Percentiles rank a stretch among this genome's conserved stretches.
phyloP scores from a whole-genome alignment of 2,888 invertebrate species.

The Sarcophaga carnaria region DNA sequence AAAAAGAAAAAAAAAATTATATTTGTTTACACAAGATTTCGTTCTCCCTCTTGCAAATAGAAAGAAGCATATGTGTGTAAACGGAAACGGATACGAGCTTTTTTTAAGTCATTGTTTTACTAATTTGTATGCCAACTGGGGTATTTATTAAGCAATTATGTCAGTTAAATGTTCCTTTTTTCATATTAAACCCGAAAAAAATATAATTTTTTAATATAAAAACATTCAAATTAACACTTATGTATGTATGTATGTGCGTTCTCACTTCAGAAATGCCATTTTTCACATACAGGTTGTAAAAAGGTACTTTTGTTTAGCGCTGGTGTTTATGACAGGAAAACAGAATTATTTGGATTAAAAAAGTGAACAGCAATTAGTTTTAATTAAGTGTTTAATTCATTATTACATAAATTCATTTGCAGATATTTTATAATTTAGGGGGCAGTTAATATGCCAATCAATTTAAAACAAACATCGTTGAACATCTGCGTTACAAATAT shows the following conservation, averaged over 20 bases:
- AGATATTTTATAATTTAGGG: not conserved
- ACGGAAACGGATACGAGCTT: constrained; percentile 18
- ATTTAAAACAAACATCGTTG: not conserved
- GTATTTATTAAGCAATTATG: constrained; percentile 68
- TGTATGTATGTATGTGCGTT: not conserved
- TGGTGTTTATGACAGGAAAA: constrained; percentile 32
- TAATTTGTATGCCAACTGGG: constrained; percentile 46
- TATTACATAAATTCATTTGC: not conserved
- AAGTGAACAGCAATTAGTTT: constrained; percentile 34
- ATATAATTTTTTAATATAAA: not conserved
- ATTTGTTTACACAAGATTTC: not conserved
- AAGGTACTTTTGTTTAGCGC: not conserved
- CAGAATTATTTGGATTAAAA: constrained; percentile 19
- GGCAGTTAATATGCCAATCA: constrained; percentile 3
- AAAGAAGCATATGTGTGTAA: not conserved
- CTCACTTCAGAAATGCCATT: not conserved
- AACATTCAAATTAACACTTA: not conserved
- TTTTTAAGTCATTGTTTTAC: constrained; percentile 44
- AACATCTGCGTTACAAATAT: no score
- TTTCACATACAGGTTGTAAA: not conserved
- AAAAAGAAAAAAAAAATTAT: not conserved
- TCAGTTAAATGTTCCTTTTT: constrained; percentile 52
- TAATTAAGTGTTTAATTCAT: constrained; percentile 50
- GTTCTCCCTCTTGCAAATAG: not conserved
- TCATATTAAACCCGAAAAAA: constrained; percentile 13